Evolutionary conservation across 1,140 invertebrate species (phyloP).

Genomic region (Chironomus striatipennis): DNA sequence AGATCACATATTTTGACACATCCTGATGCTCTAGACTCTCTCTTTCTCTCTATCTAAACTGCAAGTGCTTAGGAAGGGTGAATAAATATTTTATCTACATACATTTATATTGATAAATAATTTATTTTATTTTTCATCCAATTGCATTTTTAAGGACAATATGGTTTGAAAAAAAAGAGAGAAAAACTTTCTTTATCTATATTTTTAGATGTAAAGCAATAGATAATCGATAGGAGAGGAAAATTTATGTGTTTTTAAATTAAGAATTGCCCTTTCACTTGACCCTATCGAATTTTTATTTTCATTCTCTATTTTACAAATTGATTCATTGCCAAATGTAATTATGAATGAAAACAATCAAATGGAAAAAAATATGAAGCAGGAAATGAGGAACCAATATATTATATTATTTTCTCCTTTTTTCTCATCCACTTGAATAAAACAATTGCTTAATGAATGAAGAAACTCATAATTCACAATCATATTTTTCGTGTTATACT

Average conservation of each 20-base stretch:
- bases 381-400: slow-evolving; percentile 7
- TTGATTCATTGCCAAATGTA: slow-evolving; percentile 8
- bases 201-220: neutral
- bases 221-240: neutral
- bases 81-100: neutral
- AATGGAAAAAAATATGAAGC: neutral
- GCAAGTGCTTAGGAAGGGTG: neutral
- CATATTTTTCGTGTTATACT: neutral
- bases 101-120: slow-evolving; percentile 15
- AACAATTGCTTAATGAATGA: neutral
- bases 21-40: neutral
- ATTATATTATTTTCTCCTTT: neutral
- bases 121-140: neutral
- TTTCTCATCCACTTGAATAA: too few species aligned
- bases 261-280: neutral
- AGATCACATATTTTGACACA: slow-evolving; percentile 20
- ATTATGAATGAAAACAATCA: slow-evolving; percentile 14
- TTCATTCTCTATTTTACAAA: neutral
- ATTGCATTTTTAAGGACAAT: neutral
- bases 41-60: too few species aligned
- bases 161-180: slow-evolving; percentile 6
- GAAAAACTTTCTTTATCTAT: neutral
- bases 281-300: neutral
- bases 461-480: slow-evolving; percentile 14
- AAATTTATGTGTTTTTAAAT: slow-evolving; percentile 23